Evolutionary conservation across 2,113 vertebrate genomes (phyloP).

Genomic region (Genyomyrus donnyi): DNA sequence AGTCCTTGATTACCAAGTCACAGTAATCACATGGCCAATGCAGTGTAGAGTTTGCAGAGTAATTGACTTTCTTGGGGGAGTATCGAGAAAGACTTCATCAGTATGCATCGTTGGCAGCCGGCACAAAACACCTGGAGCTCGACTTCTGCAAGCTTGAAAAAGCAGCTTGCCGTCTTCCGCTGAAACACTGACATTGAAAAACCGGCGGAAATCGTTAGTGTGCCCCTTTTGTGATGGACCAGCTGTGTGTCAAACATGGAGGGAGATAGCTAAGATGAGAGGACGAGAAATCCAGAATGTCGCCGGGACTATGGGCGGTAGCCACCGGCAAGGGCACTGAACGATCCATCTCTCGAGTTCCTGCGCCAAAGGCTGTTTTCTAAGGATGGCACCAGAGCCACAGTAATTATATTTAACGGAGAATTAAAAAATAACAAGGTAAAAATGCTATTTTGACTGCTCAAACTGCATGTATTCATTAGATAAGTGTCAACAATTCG

Average conservation of each 20-base stretch:
- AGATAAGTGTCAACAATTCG: not conserved
- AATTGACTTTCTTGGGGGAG: not conserved
- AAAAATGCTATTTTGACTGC: not conserved
- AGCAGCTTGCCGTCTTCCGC: not conserved
- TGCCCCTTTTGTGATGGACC: not conserved
- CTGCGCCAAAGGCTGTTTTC: not conserved
- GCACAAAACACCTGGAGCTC: not conserved
- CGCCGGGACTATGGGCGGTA: not conserved
- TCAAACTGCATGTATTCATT: not conserved
- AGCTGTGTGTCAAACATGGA: not conserved
- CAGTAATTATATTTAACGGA: not conserved
- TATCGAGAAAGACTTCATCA: not conserved
- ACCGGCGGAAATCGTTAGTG: not conserved
- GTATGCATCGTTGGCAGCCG: not conserved
- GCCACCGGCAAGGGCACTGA: not conserved
- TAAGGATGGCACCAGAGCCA: not conserved
- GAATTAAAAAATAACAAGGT: not conserved
- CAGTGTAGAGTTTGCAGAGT: not conserved
- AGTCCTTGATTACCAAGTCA: not conserved
- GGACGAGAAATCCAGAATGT: not conserved
- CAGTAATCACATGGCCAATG: not conserved
- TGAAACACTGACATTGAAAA: not conserved
- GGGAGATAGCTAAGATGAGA: not conserved
- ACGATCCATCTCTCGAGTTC: not conserved
- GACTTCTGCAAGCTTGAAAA: not conserved